A percentile compares a stretch with the other conserved stretches of the same genome.
Evolutionary conservation across 1,140 invertebrate species (phyloP).

Genomic region (Pseudomyrmex gracilis): DNA sequence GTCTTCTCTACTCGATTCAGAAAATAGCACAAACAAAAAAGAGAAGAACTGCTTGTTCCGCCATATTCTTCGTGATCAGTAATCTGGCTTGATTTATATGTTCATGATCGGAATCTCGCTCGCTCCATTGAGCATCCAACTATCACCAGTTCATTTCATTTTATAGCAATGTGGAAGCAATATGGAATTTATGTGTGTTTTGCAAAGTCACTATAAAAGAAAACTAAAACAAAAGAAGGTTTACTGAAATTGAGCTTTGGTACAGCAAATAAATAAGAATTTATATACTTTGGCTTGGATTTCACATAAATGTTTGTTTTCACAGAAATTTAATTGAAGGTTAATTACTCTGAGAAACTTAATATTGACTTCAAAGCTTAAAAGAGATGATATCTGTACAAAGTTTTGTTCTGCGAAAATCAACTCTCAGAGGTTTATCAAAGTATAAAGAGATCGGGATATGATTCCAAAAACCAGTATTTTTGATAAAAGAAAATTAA

Average conservation of each 20-base stretch:
- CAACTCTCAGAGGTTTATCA: background rate
- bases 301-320: conserved; percentile 29
- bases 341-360: background rate
- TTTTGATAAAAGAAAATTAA: no score
- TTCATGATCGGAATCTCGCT: conserved; percentile 24
- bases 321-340: no score
- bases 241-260: background rate
- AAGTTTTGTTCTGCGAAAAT: background rate
- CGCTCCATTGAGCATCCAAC: background rate
- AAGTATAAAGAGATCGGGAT: no score
- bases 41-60: background rate
- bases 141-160: background rate
- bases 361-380: background rate
- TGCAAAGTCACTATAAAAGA: conserved; percentile 13
- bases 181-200: background rate
- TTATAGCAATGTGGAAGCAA: background rate
- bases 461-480: no score
- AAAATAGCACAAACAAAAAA: background rate
- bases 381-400: background rate
- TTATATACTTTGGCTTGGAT: conserved; percentile 18
- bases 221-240: conserved; percentile 42
- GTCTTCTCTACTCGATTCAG: conserved; percentile 13
- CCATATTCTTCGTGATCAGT: conserved; percentile 9
- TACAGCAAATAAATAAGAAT: conserved; percentile 1
- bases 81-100: conserved; percentile 4